A percentile compares a stretch with the other conserved stretches of the same genome.
These are phyloP conservation scores for Oncorhynchus masou DNA, from an alignment of 2,113 vertebrate species.

Conservation along the genomic window DNA sequence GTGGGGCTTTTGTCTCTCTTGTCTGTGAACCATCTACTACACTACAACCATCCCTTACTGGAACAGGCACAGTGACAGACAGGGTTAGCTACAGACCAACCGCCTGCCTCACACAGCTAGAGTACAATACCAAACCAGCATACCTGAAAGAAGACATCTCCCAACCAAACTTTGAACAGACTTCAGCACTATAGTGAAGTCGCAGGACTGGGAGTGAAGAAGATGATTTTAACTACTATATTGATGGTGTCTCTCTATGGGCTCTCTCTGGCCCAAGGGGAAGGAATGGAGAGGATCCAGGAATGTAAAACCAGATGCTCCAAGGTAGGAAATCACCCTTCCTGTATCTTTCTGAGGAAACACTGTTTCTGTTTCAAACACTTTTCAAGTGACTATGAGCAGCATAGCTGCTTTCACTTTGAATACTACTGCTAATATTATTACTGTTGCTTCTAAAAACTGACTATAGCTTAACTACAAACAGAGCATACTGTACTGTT, in stretches of 20 bases:
- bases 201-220: background rate
- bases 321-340: slow-evolving; percentile 57
- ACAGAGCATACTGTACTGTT: too few relatives aligned
- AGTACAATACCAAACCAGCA: background rate
- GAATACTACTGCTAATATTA: too few relatives aligned
- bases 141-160: background rate
- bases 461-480: too few relatives aligned
- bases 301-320: slow-evolving; percentile 57
- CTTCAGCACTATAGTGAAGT: background rate
- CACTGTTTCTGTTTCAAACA: background rate
- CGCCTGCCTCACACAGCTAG: background rate
- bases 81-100: background rate
- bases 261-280: slow-evolving; percentile 30
- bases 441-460: too few relatives aligned
- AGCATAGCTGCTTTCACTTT: too few relatives aligned
- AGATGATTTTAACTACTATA: background rate
- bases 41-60: background rate
- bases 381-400: background rate
- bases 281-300: slow-evolving; percentile 56
- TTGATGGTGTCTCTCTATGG: background rate
- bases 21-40: background rate
- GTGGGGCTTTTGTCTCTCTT: background rate
- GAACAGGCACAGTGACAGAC: background rate
- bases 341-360: background rate
- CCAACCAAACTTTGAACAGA: background rate